These are phyloP conservation scores for Agrenia bidenticulata DNA, from an alignment of 2,888 invertebrate species.

Conservation along the genomic window DNA sequence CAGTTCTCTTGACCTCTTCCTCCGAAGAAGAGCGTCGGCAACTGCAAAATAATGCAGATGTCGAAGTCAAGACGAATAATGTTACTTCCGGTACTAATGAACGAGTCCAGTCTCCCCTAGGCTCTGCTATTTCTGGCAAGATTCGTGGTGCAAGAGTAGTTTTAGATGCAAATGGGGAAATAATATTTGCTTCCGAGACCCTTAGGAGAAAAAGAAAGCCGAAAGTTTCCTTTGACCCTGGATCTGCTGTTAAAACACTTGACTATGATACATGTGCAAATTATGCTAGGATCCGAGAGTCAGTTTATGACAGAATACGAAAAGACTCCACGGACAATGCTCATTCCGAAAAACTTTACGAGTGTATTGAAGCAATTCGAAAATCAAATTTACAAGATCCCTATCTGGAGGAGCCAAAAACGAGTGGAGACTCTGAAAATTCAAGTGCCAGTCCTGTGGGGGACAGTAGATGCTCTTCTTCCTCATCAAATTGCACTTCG, in stretches of 20 bases:
- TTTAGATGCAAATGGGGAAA: slow-evolving; percentile 52
- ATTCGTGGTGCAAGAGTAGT: slow-evolving; percentile 52
- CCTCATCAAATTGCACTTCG: slow-evolving; percentile 20
- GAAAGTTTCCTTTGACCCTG: slow-evolving; percentile 52
- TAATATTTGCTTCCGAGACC: slow-evolving; percentile 52
- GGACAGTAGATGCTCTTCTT: slow-evolving; percentile 18
- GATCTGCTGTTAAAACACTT: slow-evolving; percentile 48
- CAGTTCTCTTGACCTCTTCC: slow-evolving; percentile 52
- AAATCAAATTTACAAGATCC: slow-evolving; percentile 50
- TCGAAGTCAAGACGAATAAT: slow-evolving; percentile 29
- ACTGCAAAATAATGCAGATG: slow-evolving; percentile 24
- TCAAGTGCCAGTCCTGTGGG: slow-evolving; percentile 8
- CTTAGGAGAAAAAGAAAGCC: slow-evolving; percentile 47
- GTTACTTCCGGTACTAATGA: neutral
- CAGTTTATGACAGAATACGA: slow-evolving; percentile 49
- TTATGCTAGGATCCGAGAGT: slow-evolving; percentile 49
- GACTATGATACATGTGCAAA: slow-evolving; percentile 45
- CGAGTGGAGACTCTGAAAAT: neutral
- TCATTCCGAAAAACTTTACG: slow-evolving; percentile 49
- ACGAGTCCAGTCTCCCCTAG: slow-evolving; percentile 9
- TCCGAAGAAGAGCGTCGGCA: slow-evolving; percentile 42
- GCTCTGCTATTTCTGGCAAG: slow-evolving; percentile 38
- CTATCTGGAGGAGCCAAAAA: slow-evolving; percentile 26
- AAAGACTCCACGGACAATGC: slow-evolving; percentile 30
- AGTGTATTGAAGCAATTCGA: slow-evolving; percentile 52